Evolutionary conservation across 2,113 vertebrate species (phyloP).

Genomic region (Hystrix brachyura): DNA sequence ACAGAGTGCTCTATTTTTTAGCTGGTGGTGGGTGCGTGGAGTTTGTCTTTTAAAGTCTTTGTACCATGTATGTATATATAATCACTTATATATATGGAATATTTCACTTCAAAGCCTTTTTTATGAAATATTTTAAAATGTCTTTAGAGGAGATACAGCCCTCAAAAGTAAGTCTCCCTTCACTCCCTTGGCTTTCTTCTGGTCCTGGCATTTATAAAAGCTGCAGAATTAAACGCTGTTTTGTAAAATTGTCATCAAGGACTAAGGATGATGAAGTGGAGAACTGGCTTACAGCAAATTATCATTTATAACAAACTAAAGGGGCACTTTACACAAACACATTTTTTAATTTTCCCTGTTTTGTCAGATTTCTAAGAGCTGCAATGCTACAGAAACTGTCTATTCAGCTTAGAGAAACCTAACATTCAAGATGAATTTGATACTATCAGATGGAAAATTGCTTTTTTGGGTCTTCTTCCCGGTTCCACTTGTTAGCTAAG

Average conservation of each 20-base stretch:
- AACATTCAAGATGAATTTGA: background rate
- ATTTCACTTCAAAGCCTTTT: background rate
- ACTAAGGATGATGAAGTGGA: background rate
- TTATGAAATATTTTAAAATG: background rate
- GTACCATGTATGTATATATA: background rate
- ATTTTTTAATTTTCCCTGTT: background rate
- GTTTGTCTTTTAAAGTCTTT: background rate
- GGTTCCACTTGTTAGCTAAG: background rate
- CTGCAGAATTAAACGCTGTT: background rate
- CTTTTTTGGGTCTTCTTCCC: background rate
- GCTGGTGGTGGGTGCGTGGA: background rate
- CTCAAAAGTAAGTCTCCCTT: background rate
- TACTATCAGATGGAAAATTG: background rate
- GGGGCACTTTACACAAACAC: background rate
- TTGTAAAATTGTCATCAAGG: background rate
- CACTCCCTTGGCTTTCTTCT: background rate
- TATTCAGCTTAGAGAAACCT: background rate
- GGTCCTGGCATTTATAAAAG: background rate
- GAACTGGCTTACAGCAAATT: background rate
- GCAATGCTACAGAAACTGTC: background rate
- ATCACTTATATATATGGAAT: background rate
- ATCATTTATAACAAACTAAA: slow-evolving; percentile 18
- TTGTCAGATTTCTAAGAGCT: background rate
- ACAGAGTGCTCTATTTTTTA: slow-evolving; percentile 11
- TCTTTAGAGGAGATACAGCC: background rate